phyloP scores from a whole-genome alignment of 2,113 vertebrate genomes.

The Corythornis vintsioides region DNA sequence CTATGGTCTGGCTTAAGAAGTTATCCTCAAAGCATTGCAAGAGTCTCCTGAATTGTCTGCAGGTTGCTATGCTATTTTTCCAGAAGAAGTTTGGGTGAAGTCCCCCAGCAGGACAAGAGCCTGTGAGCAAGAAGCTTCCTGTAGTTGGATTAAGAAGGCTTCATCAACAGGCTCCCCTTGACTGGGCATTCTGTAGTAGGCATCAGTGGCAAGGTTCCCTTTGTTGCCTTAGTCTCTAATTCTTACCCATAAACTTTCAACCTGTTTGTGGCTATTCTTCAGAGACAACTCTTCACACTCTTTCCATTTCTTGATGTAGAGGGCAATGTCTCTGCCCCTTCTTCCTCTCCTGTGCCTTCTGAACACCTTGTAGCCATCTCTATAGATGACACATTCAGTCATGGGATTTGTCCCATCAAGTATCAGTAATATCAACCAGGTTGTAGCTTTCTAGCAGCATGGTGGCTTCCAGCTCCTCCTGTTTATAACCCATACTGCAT shows the following conservation, averaged over 20 bases:
- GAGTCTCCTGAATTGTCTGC: not conserved
- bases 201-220: not conserved
- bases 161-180: not conserved
- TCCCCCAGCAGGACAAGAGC: not conserved
- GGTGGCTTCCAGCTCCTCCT: not conserved
- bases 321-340: not conserved
- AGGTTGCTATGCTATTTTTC: not conserved
- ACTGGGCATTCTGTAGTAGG: not conserved
- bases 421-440: not conserved
- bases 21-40: not conserved
- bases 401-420: not conserved
- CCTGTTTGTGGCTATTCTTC: not conserved
- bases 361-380: not conserved
- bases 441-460: not conserved
- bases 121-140: not conserved
- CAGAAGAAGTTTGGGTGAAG: not conserved
- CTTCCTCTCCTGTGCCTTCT: not conserved
- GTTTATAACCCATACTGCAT: not conserved
- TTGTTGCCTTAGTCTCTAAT: not conserved
- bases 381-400: not conserved
- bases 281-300: not conserved
- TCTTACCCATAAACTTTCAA: not conserved
- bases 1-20: not conserved
- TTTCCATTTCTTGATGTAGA: not conserved
- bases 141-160: not conserved